phyloP scores from a whole-genome alignment of 2,113 vertebrate genomes.

The Sphaerodactylus townsendi region DNA sequence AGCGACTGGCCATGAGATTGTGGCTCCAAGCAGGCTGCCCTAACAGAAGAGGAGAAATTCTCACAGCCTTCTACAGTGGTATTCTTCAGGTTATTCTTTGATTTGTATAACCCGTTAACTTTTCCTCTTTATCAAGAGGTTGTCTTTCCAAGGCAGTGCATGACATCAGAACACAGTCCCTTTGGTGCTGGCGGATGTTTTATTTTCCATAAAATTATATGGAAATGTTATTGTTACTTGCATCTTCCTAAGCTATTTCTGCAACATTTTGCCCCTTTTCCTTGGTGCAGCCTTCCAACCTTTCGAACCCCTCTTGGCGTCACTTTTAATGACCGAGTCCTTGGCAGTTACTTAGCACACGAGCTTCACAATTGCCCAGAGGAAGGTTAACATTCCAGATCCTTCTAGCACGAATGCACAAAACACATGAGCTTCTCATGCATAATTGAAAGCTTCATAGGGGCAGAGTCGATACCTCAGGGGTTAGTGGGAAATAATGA shows the following conservation, averaged over 20 bases:
- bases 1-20: slow-evolving; percentile 7
- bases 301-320: not conserved
- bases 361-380: slow-evolving; percentile 45
- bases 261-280: slow-evolving; percentile 25
- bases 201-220: slow-evolving; percentile 26
- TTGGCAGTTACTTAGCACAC: slow-evolving; percentile 23
- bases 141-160: slow-evolving; percentile 3
- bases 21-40: not conserved
- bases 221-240: slow-evolving; percentile 32
- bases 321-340: slow-evolving; percentile 19
- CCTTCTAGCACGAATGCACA: slow-evolving; percentile 32
- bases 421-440: slow-evolving; percentile 24
- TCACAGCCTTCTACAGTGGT: slow-evolving; percentile 21
- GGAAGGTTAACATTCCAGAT: slow-evolving; percentile 39
- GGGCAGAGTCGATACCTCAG: not conserved
- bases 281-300: slow-evolving; percentile 24
- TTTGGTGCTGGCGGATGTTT: slow-evolving; percentile 8
- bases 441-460: not conserved
- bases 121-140: slow-evolving; percentile 8
- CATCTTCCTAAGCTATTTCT: slow-evolving; percentile 26
- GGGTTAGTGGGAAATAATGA: not conserved
- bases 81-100: slow-evolving; percentile 34
- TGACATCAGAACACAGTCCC: slow-evolving; percentile 19
- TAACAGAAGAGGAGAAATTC: not conserved
- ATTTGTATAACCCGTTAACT: slow-evolving; percentile 12